These are phyloP conservation scores for Neosalanx taihuensis DNA, from an alignment of 2,797 vertebrate species.

Conservation along the genomic window DNA sequence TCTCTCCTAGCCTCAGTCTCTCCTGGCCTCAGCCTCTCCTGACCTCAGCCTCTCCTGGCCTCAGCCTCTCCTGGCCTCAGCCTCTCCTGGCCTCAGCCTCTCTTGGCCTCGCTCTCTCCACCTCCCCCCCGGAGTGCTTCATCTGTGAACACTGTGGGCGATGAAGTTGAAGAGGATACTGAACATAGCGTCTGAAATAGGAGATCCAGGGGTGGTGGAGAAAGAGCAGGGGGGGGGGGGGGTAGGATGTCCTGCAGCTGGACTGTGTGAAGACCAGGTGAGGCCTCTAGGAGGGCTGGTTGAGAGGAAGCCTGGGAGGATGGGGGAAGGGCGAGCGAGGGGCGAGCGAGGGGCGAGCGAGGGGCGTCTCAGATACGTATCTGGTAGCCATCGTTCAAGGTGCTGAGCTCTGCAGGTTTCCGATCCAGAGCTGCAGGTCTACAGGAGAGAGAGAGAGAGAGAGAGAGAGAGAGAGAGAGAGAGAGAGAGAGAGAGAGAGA, in stretches of 20 bases:
- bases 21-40: no score
- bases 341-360: not conserved
- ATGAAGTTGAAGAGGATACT: conserved; percentile 20
- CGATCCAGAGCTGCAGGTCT: conserved; percentile 86
- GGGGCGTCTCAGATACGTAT: conserved; percentile 83
- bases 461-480: not conserved
- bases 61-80: no score
- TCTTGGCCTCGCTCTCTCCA: not conserved
- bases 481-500: not conserved
- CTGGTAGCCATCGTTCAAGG: conserved; percentile 90
- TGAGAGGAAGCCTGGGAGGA: not conserved
- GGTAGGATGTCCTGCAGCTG: not conserved
- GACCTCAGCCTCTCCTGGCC: no score
- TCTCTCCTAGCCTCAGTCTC: no score
- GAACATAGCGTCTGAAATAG: conserved; percentile 52
- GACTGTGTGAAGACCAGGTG: not conserved
- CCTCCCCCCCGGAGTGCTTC: not conserved
- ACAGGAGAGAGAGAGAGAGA: conserved; percentile 37
- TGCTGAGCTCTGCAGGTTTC: conserved; percentile 85
- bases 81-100: no score
- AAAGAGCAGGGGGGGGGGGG: not conserved
- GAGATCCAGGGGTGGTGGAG: not conserved
- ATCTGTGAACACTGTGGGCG: not conserved
- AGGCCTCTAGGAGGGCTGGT: not conserved
- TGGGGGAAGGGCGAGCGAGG: no score